Percentiles rank a stretch among this genome's conserved stretches.
Evolutionary conservation across 2,888 invertebrate genomes (phyloP).

Genomic region (Scaeva pyrastri): DNA sequence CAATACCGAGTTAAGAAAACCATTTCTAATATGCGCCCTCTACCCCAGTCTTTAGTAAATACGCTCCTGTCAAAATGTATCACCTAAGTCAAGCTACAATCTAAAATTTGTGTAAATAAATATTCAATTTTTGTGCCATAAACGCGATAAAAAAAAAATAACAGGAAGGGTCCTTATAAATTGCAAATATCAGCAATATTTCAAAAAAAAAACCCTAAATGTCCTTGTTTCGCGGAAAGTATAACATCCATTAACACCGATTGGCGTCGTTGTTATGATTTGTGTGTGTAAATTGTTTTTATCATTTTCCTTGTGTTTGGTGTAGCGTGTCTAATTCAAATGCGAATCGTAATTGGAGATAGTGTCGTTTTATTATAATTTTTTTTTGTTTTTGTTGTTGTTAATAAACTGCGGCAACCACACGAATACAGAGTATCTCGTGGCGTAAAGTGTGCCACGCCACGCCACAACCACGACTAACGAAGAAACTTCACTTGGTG

Average conservation of each 20-base stretch:
- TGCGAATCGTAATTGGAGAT: constrained; percentile 72
- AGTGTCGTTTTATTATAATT: constrained; percentile 50
- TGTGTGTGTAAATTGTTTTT: constrained; percentile 10
- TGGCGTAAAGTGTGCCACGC: constrained; percentile 40
- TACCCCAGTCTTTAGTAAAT: too few species aligned
- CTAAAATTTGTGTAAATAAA: constrained; percentile 50
- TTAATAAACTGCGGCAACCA: constrained; percentile 65
- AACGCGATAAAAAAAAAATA: constrained; percentile 11
- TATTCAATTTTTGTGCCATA: constrained; percentile 65
- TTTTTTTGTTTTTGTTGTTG: not conserved
- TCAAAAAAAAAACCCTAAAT: constrained; percentile 56
- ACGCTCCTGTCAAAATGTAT: not conserved
- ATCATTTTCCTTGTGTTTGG: constrained; percentile 29
- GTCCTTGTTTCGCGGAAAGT: constrained; percentile 62
- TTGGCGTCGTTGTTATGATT: constrained; percentile 65
- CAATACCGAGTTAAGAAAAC: too few species aligned
- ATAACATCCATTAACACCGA: constrained; percentile 71
- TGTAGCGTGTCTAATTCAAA: constrained; percentile 57
- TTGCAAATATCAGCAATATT: constrained; percentile 48
- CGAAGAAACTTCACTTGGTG: constrained; percentile 37
- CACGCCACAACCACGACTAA: not conserved
- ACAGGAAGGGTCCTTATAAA: constrained; percentile 51
- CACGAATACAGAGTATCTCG: constrained; percentile 30
- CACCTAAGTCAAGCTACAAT: not conserved
- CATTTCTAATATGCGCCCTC: too few species aligned